These are phyloP conservation scores for Lissonota sp. DNA, from an alignment of 2,888 invertebrate species.

Conservation along the genomic window DNA sequence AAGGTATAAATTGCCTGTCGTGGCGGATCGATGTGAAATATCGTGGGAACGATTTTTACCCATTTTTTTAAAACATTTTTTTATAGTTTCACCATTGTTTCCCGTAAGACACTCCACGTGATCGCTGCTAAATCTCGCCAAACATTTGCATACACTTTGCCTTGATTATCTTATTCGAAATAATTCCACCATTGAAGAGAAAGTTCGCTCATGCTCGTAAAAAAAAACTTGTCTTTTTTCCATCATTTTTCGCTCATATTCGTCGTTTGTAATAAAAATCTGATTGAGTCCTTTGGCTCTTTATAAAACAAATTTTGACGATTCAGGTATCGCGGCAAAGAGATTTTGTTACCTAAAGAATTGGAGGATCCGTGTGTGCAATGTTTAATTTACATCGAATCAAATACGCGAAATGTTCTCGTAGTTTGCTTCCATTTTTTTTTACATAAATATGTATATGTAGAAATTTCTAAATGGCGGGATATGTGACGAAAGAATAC, in stretches of 20 bases:
- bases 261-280: constrained; percentile 10
- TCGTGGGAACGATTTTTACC: constrained; percentile 14
- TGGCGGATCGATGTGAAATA: constrained; percentile 47
- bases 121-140: constrained; percentile 30
- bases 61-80: constrained; percentile 10
- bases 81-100: constrained; percentile 38
- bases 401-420: constrained; percentile 9
- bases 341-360: constrained; percentile 38
- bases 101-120: constrained; percentile 49
- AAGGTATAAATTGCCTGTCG: constrained; percentile 14
- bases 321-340: constrained; percentile 48
- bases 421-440: constrained; percentile 1
- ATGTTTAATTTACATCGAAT: constrained; percentile 31
- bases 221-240: constrained; percentile 13
- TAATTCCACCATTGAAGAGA: constrained; percentile 43
- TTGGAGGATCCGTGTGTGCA: constrained; percentile 10
- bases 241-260: constrained; percentile 24
- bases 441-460: constrained; percentile 6
- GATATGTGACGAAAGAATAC: constrained; percentile 39
- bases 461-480: constrained; percentile 35
- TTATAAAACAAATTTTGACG: constrained; percentile 45
- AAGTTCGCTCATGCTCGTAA: constrained; percentile 22
- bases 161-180: constrained; percentile 51
- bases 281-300: constrained; percentile 59
- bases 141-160: constrained; percentile 36